phyloP scores from a whole-genome alignment of 1,140 invertebrate species.

The Oryzaephilus surinamensis region DNA sequence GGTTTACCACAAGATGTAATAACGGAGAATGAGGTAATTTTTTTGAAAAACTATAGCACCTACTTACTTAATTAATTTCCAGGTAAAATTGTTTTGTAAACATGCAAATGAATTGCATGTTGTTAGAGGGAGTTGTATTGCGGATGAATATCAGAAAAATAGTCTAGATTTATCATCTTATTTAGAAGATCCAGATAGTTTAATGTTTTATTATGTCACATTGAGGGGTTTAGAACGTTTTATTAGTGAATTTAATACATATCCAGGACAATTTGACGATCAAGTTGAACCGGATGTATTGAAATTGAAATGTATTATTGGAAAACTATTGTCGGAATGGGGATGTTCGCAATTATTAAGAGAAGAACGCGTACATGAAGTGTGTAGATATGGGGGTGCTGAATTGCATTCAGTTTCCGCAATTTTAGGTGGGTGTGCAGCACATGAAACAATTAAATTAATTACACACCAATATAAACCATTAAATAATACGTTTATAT shows the following conservation, averaged over 20 bases:
- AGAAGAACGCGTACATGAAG: constrained; percentile 94
- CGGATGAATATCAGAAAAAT: constrained; percentile 55
- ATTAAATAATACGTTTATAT: constrained; percentile 91
- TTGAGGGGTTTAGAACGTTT: constrained; percentile 87
- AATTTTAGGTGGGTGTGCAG: constrained; percentile 83
- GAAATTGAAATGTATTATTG: constrained; percentile 32
- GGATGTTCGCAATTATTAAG: constrained; percentile 58
- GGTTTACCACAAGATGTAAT: constrained; percentile 62
- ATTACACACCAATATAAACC: constrained; percentile 94
- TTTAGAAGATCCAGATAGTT: constrained; percentile 67
- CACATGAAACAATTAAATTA: constrained; percentile 97
- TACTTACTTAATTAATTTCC: constrained; percentile 7
- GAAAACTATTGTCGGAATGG: constrained; percentile 72
- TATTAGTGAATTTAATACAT: constrained; percentile 74
- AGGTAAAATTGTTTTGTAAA: constrained; percentile 69
- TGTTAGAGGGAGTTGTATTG: constrained; percentile 67
- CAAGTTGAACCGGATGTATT: constrained; percentile 46
- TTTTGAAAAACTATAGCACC: too few species aligned
- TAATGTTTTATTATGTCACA: constrained; percentile 86
- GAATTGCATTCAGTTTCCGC: constrained; percentile 94
- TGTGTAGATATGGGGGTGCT: constrained; percentile 85
- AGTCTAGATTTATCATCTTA: constrained; percentile 31
- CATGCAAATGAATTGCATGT: constrained; percentile 72
- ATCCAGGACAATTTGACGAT: constrained; percentile 81
- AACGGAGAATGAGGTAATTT: constrained; percentile 54